Evolutionary conservation across 2,888 invertebrate genomes (phyloP).

Genomic region (Argynnis bischoffii): DNA sequence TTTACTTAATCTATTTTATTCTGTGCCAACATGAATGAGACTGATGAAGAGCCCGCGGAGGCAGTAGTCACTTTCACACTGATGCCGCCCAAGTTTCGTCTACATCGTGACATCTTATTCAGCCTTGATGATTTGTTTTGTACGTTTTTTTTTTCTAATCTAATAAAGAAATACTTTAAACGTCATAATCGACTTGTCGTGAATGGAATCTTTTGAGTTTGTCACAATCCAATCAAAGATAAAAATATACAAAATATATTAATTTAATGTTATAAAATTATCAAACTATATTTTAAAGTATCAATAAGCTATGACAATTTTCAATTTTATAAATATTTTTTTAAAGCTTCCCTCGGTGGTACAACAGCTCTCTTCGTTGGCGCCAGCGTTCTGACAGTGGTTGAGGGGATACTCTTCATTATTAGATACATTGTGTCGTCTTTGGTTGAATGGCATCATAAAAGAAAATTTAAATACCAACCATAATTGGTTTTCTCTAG

Average conservation of each 20-base stretch:
- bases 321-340: slow-evolving; percentile 19
- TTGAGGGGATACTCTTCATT: slow-evolving; percentile 67
- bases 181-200: neutral
- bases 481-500: neutral
- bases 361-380: slow-evolving; percentile 77
- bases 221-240: no score
- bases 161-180: neutral
- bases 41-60: slow-evolving; percentile 44
- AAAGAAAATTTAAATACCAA: slow-evolving; percentile 25
- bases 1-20: slow-evolving; percentile 13
- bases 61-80: slow-evolving; percentile 67
- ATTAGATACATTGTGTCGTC: slow-evolving; percentile 50
- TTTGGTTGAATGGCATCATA: slow-evolving; percentile 20
- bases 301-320: neutral
- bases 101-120: slow-evolving; percentile 74
- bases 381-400: slow-evolving; percentile 72
- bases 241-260: no score
- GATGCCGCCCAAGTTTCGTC: slow-evolving; percentile 73
- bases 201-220: no score
- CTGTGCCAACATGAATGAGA: slow-evolving; percentile 63
- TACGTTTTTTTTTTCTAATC: slow-evolving; percentile 45
- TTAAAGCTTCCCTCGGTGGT: slow-evolving; percentile 72
- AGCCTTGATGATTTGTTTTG: slow-evolving; percentile 75
- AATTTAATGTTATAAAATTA: no score
- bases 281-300: no score